These are phyloP conservation scores for Boulengeromyrus knoepffleri DNA, from an alignment of 2,113 vertebrate species.

Conservation along the genomic window DNA sequence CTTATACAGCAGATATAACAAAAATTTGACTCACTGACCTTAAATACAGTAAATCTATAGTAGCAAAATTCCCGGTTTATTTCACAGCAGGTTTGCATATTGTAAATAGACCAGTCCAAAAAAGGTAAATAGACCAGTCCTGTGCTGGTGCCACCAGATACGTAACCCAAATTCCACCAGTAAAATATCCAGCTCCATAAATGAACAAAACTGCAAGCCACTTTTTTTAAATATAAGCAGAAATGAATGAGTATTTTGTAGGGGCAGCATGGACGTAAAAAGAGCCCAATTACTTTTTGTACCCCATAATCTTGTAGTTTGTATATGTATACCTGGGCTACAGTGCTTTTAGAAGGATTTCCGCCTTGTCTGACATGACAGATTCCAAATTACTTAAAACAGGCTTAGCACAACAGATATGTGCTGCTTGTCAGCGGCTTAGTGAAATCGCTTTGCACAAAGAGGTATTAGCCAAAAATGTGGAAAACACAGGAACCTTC, in stretches of 20 bases:
- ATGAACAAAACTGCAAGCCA: not conserved
- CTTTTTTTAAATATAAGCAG: not conserved
- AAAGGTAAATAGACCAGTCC: not conserved
- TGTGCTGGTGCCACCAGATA: not conserved
- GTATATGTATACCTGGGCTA: constrained; percentile 28
- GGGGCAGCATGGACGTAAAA: not conserved
- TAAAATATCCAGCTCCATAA: not conserved
- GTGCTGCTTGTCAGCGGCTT: constrained; percentile 57
- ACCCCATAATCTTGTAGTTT: constrained; percentile 37
- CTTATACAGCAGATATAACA: not conserved
- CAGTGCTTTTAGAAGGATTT: constrained; percentile 48
- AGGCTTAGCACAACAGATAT: constrained; percentile 51
- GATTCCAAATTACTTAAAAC: constrained; percentile 62
- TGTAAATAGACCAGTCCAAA: not conserved
- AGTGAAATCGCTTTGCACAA: constrained; percentile 52
- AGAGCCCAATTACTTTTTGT: constrained; percentile 19
- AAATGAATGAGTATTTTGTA: not conserved
- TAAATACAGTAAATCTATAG: not conserved
- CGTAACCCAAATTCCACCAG: not conserved
- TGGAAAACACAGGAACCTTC: constrained; percentile 32
- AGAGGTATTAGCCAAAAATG: constrained; percentile 45
- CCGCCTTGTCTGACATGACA: constrained; percentile 61
- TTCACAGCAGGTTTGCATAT: not conserved
- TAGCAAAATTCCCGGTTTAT: not conserved
- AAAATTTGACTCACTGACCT: not conserved